Conservation (phyloP, 1,140 invertebrate species). For the Brachionus rubens region DNA sequence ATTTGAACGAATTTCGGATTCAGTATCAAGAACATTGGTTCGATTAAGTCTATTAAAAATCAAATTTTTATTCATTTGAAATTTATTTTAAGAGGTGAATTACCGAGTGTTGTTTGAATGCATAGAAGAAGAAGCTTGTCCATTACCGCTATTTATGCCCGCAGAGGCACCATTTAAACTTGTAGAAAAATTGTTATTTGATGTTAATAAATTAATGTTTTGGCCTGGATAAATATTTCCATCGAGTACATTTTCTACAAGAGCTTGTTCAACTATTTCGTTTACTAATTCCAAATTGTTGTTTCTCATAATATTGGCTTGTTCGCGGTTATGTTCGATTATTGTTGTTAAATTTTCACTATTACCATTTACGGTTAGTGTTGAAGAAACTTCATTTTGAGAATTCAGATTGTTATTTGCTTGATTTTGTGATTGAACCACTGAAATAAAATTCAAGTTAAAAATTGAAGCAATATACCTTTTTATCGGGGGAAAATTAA, state of each 20-base stretch:
- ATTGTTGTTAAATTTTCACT: no score
- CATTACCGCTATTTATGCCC: slow-evolving; percentile 13
- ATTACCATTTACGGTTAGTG: no score
- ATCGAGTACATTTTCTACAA: slow-evolving; percentile 34
- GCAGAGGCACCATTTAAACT: background rate
- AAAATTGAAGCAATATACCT: background rate
- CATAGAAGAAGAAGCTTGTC: background rate
- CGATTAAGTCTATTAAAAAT: no score
- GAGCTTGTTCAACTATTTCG: slow-evolving; percentile 33
- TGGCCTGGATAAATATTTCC: slow-evolving; percentile 3
- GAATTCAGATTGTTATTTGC: no score
- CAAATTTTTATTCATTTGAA: no score
- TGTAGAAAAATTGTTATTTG: background rate
- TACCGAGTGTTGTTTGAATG: no score
- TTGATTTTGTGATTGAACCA: background rate
- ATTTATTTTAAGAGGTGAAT: no score
- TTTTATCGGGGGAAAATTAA: no score
- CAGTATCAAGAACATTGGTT: background rate
- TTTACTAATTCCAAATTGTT: slow-evolving; percentile 24
- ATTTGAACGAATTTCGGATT: background rate
- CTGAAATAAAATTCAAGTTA: background rate
- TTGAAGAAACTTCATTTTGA: no score
- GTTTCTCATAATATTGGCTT: background rate
- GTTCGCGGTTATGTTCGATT: background rate
- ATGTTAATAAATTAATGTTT: background rate